phyloP scores from a whole-genome alignment of 2,113 vertebrate genomes.

The Brienomyrus brachyistius region DNA sequence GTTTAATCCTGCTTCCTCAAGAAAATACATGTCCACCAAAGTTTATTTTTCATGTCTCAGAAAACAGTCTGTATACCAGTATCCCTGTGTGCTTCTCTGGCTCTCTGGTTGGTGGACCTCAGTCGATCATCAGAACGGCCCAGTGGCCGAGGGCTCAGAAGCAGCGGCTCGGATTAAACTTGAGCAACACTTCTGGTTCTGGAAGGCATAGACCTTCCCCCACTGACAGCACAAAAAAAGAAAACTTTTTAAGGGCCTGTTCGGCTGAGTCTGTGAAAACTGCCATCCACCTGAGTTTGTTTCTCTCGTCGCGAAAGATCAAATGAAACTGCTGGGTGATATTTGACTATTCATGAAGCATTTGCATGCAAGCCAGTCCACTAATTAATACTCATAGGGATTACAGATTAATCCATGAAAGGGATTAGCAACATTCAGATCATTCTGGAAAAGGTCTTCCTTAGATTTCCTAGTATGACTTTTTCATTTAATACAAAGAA shows the following conservation, averaged over 20 bases:
- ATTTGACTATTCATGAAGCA: constrained; percentile 7
- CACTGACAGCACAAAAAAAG: background rate
- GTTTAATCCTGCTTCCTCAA: background rate
- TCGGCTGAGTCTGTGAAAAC: background rate
- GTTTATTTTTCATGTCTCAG: background rate
- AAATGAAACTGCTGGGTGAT: background rate
- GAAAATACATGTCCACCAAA: background rate
- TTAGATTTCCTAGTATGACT: background rate
- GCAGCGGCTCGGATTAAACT: background rate
- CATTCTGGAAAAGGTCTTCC: background rate
- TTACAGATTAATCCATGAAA: constrained; percentile 3
- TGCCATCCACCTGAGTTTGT: background rate
- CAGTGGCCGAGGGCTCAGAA: background rate
- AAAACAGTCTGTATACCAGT: background rate
- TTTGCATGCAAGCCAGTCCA: background rate
- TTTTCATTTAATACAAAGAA: background rate
- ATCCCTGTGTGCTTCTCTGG: background rate
- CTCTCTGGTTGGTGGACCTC: background rate
- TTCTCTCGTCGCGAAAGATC: background rate
- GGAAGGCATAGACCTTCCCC: background rate
- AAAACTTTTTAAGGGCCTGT: background rate
- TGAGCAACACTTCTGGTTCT: background rate
- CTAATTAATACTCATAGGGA: constrained; percentile 1
- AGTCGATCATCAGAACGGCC: background rate
- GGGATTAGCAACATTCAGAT: constrained; percentile 1